These are phyloP conservation scores for Pterois miles DNA, from an alignment of 2,797 vertebrate species.

Conservation along the genomic window DNA sequence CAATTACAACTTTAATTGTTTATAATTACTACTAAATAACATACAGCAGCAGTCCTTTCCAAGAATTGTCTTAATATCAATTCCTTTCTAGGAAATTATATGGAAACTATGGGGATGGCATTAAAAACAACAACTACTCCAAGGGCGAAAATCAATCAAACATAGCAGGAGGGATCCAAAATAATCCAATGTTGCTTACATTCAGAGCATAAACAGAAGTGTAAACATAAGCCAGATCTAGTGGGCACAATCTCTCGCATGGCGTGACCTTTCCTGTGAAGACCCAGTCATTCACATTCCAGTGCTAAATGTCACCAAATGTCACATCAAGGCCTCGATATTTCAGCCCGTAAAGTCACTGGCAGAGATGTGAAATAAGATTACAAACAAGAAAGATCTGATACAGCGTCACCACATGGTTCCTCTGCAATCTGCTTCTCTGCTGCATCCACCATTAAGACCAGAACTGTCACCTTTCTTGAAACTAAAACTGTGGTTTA, in stretches of 20 bases:
- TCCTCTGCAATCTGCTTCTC: conserved; percentile 4
- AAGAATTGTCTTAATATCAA: background rate
- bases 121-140: conserved; percentile 9
- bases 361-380: conserved; percentile 54
- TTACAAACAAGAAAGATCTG: conserved; percentile 28
- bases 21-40: background rate
- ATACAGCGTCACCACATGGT: background rate
- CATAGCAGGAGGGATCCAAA: conserved; percentile 5
- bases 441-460: conserved; percentile 12
- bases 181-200: conserved; percentile 5
- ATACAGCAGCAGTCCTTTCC: background rate
- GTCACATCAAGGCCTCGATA: conserved; percentile 65
- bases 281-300: conserved; percentile 66
- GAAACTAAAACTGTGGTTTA: conserved; percentile 42
- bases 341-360: conserved; percentile 38
- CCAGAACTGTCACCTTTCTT: conserved; percentile 40
- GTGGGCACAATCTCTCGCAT: conserved; percentile 50
- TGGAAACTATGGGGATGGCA: background rate
- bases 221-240: conserved; percentile 49
- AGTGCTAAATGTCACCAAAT: conserved; percentile 81
- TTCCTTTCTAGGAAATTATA: background rate
- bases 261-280: conserved; percentile 74
- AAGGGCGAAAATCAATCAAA: conserved; percentile 35
- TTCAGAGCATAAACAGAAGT: conserved; percentile 37
- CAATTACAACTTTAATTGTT: background rate